Base-by-base conservation (phyloP, 2,113 vertebrate species). In the Acrocephalus arundinaceus region DNA sequence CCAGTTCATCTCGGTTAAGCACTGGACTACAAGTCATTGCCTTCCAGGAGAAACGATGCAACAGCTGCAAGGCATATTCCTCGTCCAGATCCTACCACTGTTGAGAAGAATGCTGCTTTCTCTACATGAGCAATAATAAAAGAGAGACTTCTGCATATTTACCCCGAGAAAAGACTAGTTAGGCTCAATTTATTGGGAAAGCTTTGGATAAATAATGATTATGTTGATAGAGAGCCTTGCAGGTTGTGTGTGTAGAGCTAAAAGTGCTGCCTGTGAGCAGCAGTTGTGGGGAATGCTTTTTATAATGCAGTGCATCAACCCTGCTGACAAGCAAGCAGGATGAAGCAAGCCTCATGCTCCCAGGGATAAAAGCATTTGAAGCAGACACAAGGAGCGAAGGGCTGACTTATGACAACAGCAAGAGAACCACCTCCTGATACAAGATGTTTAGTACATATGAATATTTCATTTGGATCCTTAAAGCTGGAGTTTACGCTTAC, bases 221-320 rank as follows among this genome's bases (percentile, higher is more conserved):
- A 78, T 30, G 39, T 31, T 87, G 71, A 90, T 84, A 78, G 78
- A 68, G 20, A 87, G 39, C 39, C 52, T 97, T 59, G 46, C 3
- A 13, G 63, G 21, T 59, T 94, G 59, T 67, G n/a, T 78, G 74
- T 84, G 87, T 75, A 93, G 76, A 94, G 86, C 86, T 96, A 88
- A 90, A 95, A 94, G 80, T 25, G 63, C 63, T 89, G 70, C 75
- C 80, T 92, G 73, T 87, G 95, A 94, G 94, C 76, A 96, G n/a
- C 72, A 87, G 66, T 85, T 92, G 79, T 75, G 49, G 67, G 10
- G 46, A 86, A 62, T 77, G 20, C 83, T 94, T 91, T 95, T 94
- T 94, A 75, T 58, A 90, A 90, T 81, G 59, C 15, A 79, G 67
- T 25, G 73, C 90, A 78, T 85, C 83, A 83, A 37, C 62, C 71